These are phyloP conservation scores for Sebastes hubbsi DNA, from an alignment of 2,797 vertebrate species.

Conservation along the genomic window DNA sequence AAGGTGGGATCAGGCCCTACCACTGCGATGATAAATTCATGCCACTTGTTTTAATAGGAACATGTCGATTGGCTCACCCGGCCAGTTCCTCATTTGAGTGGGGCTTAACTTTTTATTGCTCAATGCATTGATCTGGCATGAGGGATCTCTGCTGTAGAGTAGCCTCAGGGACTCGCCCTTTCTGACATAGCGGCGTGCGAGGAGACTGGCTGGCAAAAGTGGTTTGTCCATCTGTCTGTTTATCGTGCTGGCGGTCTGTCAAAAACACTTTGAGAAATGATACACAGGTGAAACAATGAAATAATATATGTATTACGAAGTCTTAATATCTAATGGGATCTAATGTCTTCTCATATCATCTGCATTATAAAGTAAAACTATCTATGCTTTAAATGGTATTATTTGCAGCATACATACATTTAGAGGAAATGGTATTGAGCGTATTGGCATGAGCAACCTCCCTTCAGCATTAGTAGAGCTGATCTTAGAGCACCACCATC, in stretches of 20 bases:
- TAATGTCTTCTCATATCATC: not conserved
- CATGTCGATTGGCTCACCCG: slow-evolving; percentile 43
- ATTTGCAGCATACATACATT: not conserved
- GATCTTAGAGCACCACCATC: slow-evolving; percentile 69
- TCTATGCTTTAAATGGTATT: not conserved
- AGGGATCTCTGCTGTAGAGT: slow-evolving; percentile 39
- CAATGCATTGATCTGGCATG: slow-evolving; percentile 63
- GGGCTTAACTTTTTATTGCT: slow-evolving; percentile 60
- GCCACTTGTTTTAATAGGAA: slow-evolving; percentile 67
- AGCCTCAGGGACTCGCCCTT: slow-evolving; percentile 45
- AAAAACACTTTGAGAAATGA: slow-evolving; percentile 37
- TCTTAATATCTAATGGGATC: not conserved
- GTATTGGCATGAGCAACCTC: not conserved
- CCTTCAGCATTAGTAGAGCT: slow-evolving; percentile 5
- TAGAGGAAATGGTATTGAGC: not conserved
- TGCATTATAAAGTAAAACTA: not conserved
- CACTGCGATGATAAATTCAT: slow-evolving; percentile 55
- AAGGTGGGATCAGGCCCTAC: slow-evolving; percentile 50
- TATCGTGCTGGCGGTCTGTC: slow-evolving; percentile 35
- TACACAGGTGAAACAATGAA: not conserved
- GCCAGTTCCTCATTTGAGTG: slow-evolving; percentile 56
- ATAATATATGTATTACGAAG: not conserved
- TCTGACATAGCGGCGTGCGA: slow-evolving; percentile 39
- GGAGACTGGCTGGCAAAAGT: slow-evolving; percentile 46
- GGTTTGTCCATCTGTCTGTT: slow-evolving; percentile 59